Percentiles rank a stretch among this genome's conserved stretches.
These are phyloP conservation scores for Odontomachus brunneus DNA, from an alignment of 1,140 invertebrate genomes.

Conservation along the genomic window DNA sequence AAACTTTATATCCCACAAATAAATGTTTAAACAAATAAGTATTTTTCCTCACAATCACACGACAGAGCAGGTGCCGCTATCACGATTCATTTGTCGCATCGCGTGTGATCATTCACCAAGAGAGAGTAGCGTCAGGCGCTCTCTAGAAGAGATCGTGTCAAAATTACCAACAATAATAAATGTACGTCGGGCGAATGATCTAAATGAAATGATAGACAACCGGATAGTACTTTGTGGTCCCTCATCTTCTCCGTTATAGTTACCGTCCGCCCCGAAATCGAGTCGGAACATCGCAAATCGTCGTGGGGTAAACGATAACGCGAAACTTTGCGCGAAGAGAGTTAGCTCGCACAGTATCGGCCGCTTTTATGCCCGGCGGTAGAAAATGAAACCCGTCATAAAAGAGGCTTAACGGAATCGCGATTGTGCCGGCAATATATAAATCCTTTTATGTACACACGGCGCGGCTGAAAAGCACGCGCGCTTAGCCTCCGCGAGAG, in stretches of 20 bases:
- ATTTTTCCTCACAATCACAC: too few relatives aligned
- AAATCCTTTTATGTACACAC: constrained; percentile 35
- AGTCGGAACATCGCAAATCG: constrained; percentile 5
- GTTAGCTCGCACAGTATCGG: constrained; percentile 4
- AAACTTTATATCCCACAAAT: too few relatives aligned
- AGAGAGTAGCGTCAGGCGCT: too few relatives aligned
- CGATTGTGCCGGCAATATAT: constrained; percentile 47
- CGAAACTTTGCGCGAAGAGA: constrained; percentile 15
- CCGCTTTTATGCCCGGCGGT: constrained; percentile 32
- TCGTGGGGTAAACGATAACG: neutral
- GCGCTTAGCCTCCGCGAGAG: constrained; percentile 46
- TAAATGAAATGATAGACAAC: neutral
- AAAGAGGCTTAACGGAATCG: constrained; percentile 65
- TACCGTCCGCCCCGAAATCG: neutral
- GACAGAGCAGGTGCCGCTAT: too few relatives aligned
- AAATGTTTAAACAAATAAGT: too few relatives aligned
- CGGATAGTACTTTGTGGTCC: too few relatives aligned
- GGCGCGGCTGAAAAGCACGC: constrained; percentile 41
- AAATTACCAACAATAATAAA: too few relatives aligned
- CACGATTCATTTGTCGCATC: too few relatives aligned
- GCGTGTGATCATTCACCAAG: too few relatives aligned
- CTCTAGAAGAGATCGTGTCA: too few relatives aligned
- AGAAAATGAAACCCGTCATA: constrained; percentile 63
- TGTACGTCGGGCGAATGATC: too few relatives aligned
- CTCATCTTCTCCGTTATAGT: neutral